Percentiles rank a stretch among this genome's conserved stretches.
phyloP scores from a whole-genome alignment of 2,888 invertebrate genomes.

The Cheilosia urbana region DNA sequence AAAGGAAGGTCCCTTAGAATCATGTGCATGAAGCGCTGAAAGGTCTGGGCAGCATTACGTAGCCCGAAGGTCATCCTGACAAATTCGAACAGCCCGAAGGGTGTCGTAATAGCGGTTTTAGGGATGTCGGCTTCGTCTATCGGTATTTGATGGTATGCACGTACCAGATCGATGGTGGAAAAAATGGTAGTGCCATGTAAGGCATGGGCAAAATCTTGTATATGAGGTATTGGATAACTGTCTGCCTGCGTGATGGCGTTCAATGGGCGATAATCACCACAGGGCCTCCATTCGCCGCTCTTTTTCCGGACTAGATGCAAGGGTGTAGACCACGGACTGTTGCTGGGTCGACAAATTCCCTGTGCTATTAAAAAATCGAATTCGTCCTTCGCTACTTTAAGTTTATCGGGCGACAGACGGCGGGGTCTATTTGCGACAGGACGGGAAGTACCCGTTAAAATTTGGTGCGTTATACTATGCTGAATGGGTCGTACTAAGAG shows the following conservation, averaged over 20 bases:
- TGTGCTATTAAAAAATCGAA: slow-evolving; percentile 5
- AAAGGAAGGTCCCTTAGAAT: slow-evolving; percentile 73
- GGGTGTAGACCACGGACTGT: slow-evolving; percentile 13
- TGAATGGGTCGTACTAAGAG: background rate
- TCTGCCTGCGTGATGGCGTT: slow-evolving; percentile 76
- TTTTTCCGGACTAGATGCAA: slow-evolving; percentile 28
- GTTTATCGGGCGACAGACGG: slow-evolving; percentile 1
- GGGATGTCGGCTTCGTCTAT: slow-evolving; percentile 47
- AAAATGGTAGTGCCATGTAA: slow-evolving; percentile 55
- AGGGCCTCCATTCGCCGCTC: background rate
- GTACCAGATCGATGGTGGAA: slow-evolving; percentile 54
- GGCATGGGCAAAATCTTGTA: slow-evolving; percentile 62
- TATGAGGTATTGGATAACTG: slow-evolving; percentile 78
- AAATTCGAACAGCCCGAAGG: slow-evolving; percentile 80
- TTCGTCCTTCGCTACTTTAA: background rate
- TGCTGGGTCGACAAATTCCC: slow-evolving; percentile 13
- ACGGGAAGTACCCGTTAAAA: background rate
- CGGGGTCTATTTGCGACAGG: background rate
- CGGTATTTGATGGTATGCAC: slow-evolving; percentile 63
- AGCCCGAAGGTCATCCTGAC: slow-evolving; percentile 79
- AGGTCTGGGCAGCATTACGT: slow-evolving; percentile 79
- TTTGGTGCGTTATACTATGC: slow-evolving; percentile 9
- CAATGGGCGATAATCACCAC: background rate
- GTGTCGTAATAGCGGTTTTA: slow-evolving; percentile 77
- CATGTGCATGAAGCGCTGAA: slow-evolving; percentile 79